Conservation (phyloP, 2,888 invertebrate genomes). For the Acanthosepion lycidas region DNA sequence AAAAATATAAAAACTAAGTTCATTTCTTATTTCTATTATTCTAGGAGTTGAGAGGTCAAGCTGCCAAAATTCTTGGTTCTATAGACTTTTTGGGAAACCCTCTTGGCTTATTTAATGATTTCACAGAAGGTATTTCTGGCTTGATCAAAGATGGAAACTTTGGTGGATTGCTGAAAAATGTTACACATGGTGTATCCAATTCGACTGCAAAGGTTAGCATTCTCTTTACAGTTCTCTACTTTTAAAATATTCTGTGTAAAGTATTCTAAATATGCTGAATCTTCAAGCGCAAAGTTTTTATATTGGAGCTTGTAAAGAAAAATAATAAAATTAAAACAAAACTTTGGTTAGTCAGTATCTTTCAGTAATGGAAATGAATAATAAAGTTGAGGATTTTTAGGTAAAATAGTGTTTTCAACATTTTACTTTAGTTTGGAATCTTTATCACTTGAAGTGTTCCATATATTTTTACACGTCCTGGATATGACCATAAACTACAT, state of each 20-base stretch:
- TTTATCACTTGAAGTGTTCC: too few relatives aligned
- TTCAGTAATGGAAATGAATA: background rate
- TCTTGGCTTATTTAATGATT: conserved; percentile 93
- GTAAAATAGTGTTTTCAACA: too few relatives aligned
- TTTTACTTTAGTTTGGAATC: too few relatives aligned
- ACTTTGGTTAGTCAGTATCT: background rate
- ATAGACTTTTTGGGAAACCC: conserved; percentile 99
- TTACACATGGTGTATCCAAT: conserved; percentile 97
- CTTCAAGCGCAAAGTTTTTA: background rate
- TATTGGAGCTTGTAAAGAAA: background rate
- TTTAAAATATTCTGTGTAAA: background rate
- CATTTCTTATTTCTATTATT: background rate
- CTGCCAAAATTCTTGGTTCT: conserved; percentile 93
- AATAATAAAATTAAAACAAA: background rate
- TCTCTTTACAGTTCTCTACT: background rate
- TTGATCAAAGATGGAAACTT: conserved; percentile 94
- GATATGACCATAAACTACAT: too few relatives aligned
- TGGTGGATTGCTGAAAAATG: conserved; percentile 91
- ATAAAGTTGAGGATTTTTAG: too few relatives aligned
- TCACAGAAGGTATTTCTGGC: conserved; percentile 94
- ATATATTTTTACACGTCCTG: too few relatives aligned
- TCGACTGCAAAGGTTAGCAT: conserved; percentile 92
- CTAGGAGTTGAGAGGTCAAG: conserved; percentile 93
- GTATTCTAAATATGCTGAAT: background rate
- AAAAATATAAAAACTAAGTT: too few relatives aligned